A percentile compares a stretch with the other conserved stretches of the same genome.
phyloP scores from a whole-genome alignment of 2,888 invertebrate species.

The Creontiades dilutus region DNA sequence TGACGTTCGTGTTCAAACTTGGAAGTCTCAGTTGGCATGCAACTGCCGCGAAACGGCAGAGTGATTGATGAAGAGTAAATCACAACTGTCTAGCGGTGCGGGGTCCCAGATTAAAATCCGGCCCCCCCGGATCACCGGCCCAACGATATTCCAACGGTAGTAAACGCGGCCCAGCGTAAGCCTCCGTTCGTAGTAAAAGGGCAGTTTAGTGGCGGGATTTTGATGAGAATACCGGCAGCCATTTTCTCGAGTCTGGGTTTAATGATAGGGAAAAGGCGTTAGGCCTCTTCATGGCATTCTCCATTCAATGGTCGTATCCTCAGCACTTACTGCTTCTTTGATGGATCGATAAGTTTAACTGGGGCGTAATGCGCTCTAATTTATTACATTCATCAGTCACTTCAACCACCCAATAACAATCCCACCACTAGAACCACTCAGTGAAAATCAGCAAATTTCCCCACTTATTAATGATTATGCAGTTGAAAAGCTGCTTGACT shows the following conservation, averaged over 20 bases:
- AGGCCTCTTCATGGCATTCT: no score
- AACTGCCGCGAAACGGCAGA: not conserved
- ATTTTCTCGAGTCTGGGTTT: not conserved
- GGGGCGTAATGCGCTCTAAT: no score
- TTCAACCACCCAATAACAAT: no score
- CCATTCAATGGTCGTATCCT: no score
- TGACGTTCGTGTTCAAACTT: not conserved
- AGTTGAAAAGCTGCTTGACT: no score
- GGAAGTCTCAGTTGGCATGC: not conserved
- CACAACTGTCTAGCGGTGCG: slow-evolving; percentile 16
- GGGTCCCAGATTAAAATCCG: slow-evolving; percentile 8
- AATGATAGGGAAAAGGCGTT: not conserved
- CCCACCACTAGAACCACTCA: no score
- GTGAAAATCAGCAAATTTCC: no score
- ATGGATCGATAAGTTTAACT: no score
- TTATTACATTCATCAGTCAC: no score
- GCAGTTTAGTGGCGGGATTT: slow-evolving; percentile 16
- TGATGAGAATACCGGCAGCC: slow-evolving; percentile 5
- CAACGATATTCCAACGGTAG: not conserved
- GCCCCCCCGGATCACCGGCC: slow-evolving; percentile 16
- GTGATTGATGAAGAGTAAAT: slow-evolving; percentile 35
- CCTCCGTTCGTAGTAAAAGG: not conserved
- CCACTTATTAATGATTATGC: no score
- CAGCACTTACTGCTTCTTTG: no score
- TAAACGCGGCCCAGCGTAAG: not conserved